Evolutionary conservation across 2,888 invertebrate species (phyloP), one percentile per base, ranked within the genome.

Genomic region (Clanis bilineata): DNA sequence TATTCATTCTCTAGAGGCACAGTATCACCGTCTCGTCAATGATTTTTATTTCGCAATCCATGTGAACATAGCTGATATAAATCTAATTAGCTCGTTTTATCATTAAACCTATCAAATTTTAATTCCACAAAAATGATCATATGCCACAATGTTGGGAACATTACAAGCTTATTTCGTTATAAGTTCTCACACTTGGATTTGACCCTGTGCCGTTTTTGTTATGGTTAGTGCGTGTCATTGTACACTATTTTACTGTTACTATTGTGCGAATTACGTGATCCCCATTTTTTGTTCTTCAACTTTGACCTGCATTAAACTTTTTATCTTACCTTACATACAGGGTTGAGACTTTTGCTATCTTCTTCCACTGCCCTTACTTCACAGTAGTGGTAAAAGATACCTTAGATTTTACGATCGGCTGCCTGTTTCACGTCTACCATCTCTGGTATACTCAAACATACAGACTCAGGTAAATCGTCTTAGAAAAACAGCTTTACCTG

Each of bases 181-280:
- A 71, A 62, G 61, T 81, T 87, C 86, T 83, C 86, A 86, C 86
- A 85, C 83, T 85, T 84, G 80, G 72, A 70, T 69, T 70, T 78
- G 86, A 81, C 86, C 86, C 80, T 85, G 86, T 82, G 73, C 83
- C 62, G 74, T 76, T 76, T 77, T 63, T 64, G 61, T 39, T 60
- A 61, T 64, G 66, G 64, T 62, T 70, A 72, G 78, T 79, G 74
- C 74, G 65, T 70, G 66, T 73, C 64, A 66, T 62, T 67, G 71
- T 70, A 69, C 67, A 66, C 61, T 70, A 64, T 62, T 60, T 67
- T 73, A 71, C 72, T 70, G 78, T 72, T 78, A 70, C 62, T 71
- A 69, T 75, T 74, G 66, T 68, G 63, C 69, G 72, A 76, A 61
- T 62, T 63, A 61, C 66, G 67, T 63, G 64, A 63, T 44, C 36